phyloP scores from a whole-genome alignment of 1,140 invertebrate genomes.

The Batillaria attramentaria region DNA sequence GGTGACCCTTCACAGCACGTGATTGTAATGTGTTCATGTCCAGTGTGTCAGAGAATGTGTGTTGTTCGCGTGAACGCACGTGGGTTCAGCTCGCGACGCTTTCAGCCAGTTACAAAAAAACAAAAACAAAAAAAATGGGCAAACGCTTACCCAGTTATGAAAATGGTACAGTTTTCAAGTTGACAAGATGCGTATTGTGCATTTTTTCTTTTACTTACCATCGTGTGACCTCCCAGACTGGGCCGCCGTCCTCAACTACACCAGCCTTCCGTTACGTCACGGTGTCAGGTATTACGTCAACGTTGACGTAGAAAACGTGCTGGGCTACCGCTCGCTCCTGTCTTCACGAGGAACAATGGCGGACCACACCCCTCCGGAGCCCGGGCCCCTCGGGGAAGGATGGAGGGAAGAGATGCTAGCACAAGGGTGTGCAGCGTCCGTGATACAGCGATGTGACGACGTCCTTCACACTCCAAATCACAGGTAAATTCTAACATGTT shows the following conservation, averaged over 20 bases:
- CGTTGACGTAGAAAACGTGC: conserved; percentile 36
- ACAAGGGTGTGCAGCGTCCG: conserved; percentile 41
- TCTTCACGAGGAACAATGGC: conserved; percentile 41
- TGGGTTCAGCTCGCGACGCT: conserved; percentile 43
- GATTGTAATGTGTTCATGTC: too few relatives aligned
- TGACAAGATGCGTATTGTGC: conserved; percentile 45
- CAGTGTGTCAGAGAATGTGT: too few relatives aligned
- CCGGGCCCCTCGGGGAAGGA: conserved; percentile 27
- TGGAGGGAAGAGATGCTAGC: conserved; percentile 16
- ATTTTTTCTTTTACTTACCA: too few relatives aligned
- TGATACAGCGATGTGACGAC: conserved; percentile 45
- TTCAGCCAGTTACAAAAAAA: conserved; percentile 41
- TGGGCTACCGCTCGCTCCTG: conserved; percentile 40
- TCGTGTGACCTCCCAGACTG: conserved; percentile 32
- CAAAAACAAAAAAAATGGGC: conserved; percentile 36
- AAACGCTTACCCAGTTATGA: conserved; percentile 26
- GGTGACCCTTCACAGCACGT: too few relatives aligned
- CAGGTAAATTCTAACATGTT: conserved; percentile 33
- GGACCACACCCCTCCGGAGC: conserved; percentile 44
- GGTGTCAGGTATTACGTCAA: conserved; percentile 43
- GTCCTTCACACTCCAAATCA: conserved; percentile 38
- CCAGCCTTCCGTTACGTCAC: conserved; percentile 40
- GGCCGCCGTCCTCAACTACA: conserved; percentile 25
- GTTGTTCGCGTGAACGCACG: too few relatives aligned
- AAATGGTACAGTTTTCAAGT: conserved; percentile 43